A percentile compares a stretch with the other conserved stretches of the same genome.
Conservation (phyloP, 2,113 vertebrate genomes). For the Microcebus tavaratra region DNA sequence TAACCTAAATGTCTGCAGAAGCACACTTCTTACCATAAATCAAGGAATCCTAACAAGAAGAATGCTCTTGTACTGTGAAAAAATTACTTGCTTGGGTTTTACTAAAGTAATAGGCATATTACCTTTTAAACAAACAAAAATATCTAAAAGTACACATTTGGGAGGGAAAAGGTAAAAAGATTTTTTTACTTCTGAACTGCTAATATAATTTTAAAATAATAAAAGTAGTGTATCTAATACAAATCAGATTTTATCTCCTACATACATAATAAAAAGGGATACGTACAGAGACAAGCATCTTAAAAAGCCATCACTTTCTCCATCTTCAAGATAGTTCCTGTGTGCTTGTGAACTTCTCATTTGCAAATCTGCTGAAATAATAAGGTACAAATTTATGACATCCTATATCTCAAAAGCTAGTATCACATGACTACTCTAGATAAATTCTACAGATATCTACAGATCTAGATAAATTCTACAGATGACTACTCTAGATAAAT, state of each 20-base stretch:
- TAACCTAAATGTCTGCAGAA: constrained; percentile 30
- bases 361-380: constrained; percentile 79
- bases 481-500: neutral
- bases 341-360: constrained; percentile 68
- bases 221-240: neutral
- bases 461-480: neutral
- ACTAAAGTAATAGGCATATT: neutral
- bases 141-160: constrained; percentile 24
- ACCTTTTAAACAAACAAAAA: constrained; percentile 48
- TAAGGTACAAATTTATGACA: constrained; percentile 37
- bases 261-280: neutral
- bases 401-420: neutral
- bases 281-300: constrained; percentile 92
- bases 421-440: neutral
- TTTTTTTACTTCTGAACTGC: neutral
- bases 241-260: constrained; percentile 37
- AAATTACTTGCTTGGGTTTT: neutral
- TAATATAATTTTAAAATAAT: constrained; percentile 32
- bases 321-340: constrained; percentile 82
- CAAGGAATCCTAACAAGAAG: neutral
- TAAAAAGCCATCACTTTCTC: constrained; percentile 90
- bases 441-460: neutral
- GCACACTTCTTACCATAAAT: constrained; percentile 20
- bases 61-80: neutral
- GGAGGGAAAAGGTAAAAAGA: neutral